Evolutionary conservation across 2,888 invertebrate species (phyloP), one percentile per base, ranked within the genome.

Genomic region (Harmothoe impar): DNA sequence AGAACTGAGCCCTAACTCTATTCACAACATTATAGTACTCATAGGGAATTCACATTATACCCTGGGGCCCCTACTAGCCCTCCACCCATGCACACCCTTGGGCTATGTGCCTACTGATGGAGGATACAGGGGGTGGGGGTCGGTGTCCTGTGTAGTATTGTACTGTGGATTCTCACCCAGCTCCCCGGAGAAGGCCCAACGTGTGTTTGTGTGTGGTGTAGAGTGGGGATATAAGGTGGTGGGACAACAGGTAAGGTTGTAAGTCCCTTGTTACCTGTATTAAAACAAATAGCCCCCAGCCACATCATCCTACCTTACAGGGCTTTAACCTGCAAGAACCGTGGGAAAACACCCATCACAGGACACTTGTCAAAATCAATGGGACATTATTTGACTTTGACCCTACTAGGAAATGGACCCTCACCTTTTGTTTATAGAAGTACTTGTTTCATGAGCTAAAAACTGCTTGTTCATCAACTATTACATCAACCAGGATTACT

Each of bases 281-380:
- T 29, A 72, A 29, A 0, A 15, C 15, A 29, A 72, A 72, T 15
- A n/a, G 29, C 72, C 72, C 72, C 29, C 72, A 72, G 72, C n/a
- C 3, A 25, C 72, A 1, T 7, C 72, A 62, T 29, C 72, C 25
- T 72, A n/a, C 31, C 72, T 29, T 25, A 72, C 72, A 72, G 72
- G 72, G 72, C 15, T 29, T 72, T 29, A 72, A 29, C 72, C 72
- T 15, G n/a, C 68, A 68, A n/a, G 5, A 5, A 23, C 5, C 68
- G 68, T 68, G 72, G 72, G 72, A 72, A 72, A 72, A 29, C 3
- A 29, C 0, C 72, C 25, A 72, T 17, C 25, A n/a, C 72, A 29
- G 72, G 5, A n/a, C 62, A 62, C 62, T 62, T 62, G 62, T 62
- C 23, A n/a, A 62, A 62, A 62, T 72, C 72, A 72, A 29, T 72